Base-by-base conservation (phyloP, 2,888 invertebrate species). In the Callyntrura guangdongensis region DNA sequence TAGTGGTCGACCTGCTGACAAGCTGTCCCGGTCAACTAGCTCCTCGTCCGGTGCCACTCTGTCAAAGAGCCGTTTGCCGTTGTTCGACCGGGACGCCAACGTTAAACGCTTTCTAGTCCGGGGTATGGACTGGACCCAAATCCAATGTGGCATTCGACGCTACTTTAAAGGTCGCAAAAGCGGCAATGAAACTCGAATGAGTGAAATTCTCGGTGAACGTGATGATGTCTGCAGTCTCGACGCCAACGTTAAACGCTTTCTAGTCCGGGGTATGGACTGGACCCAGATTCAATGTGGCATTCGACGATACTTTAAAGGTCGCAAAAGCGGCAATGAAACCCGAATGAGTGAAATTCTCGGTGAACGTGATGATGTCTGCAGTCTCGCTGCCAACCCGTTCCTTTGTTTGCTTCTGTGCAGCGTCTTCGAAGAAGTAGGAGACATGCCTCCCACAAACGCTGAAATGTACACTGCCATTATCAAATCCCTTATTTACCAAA, bases 401-500 rank as follows among this genome's bases (percentile, higher is more conserved):
- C 96, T 96, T 72, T 96, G 96, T 95, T 94, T 96, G 56, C 95
- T 96, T 92, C 94, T 96, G 25, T 96, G 96, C 91, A 95, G 95
- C 14, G 95, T 96, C 25, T 96, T 95, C 93, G 96, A 96, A 94
- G 95, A 95, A 85, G 94, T 94, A 27, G 94, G 94, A 8, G 95
- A 95, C 47, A 94, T 95, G 45, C 95, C 95, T 3, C 94, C 94
- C 0, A 95, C 95, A 49, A 95, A 95, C 61, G 94, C 95, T 1
- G 95, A 95, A 91, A 94, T 95, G 89, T 95, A 95, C 69, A 95
- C 95, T 88, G 95, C 95, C 1, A 95, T 95, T n/a, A 94, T 95
- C 90, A 95, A 95, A 93, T 95, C 95, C 92, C 94, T 95, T 93
- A 95, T 95, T 47, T 94, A 95, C 74, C 95, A 95, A 64, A 95